Conservation (phyloP, 2,113 vertebrate species). For the Dicerorhinus sumatrensis region DNA sequence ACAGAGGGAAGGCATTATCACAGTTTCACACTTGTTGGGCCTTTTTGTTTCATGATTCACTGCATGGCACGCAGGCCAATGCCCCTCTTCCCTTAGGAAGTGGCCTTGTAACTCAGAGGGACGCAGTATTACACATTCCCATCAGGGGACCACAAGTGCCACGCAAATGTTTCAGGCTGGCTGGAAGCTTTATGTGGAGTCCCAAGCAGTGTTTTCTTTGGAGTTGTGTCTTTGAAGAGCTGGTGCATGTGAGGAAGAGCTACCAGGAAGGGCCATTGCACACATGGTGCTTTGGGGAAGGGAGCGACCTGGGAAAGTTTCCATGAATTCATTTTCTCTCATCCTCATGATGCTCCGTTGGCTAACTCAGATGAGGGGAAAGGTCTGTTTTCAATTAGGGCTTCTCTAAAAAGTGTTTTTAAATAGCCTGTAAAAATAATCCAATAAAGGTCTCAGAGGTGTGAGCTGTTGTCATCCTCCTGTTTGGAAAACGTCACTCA, state of each 20-base stretch:
- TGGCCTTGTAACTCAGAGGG: constrained; percentile 40
- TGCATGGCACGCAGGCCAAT: not conserved
- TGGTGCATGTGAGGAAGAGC: not conserved
- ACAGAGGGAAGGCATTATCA: not conserved
- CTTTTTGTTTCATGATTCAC: constrained; percentile 34
- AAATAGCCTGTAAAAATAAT: constrained; percentile 72
- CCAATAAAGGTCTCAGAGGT: constrained; percentile 66
- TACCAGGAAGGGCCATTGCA: not conserved
- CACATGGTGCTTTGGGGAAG: fast-evolving
- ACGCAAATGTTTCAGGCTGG: not conserved
- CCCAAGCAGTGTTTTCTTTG: not conserved
- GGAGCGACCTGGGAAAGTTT: not conserved
- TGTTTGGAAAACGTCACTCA: constrained; percentile 68
- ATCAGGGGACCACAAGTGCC: not conserved
- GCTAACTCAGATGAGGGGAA: not conserved
- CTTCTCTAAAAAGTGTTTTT: constrained; percentile 57
- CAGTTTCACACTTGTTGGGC: not conserved
- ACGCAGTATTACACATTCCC: constrained; percentile 4
- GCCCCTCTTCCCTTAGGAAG: constrained; percentile 41
- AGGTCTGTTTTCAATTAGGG: constrained; percentile 76
- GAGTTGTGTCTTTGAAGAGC: not conserved
- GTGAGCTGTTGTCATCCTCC: constrained; percentile 68
- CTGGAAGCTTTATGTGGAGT: not conserved
- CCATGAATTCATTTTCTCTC: constrained; percentile 55
- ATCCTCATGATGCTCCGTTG: constrained; percentile 20